Evolutionary conservation across 1,140 invertebrate genomes (phyloP), one percentile per base, ranked within the genome.

Genomic region (Idris sp.): DNA sequence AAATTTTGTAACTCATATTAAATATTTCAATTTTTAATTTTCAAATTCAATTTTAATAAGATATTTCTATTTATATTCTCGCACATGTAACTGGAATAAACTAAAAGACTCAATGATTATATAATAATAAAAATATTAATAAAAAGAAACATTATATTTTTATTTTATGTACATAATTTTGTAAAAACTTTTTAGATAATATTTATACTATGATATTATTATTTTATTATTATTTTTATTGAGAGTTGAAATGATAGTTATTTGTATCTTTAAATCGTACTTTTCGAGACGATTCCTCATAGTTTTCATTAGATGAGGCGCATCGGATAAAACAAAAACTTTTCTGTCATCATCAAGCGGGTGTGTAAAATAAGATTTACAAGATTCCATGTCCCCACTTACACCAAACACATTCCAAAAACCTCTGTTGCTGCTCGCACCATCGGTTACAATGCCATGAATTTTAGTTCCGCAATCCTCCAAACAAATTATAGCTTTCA

Each of bases 291-390:
- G 26, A 19, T 48, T 48, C 19, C 44, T 31, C 2, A 67, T 51
- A 9, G 25, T 58, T 35, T 67, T 67, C n/a, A 67, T 31, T 6
- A 56, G n/a, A 31, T 56, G 35, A 9, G 59, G 56, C 15, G 46
- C 56, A 14, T 65, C 61, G 2, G 61, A 51, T n/a, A 65, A 65
- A 8, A 36, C 3, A 18, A 38, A 38, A 5, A 38, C 9, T 10
- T 38, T 18, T 9, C 35, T 38, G 2, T 9, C 7, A 7, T 38
- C 15, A 19, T 38, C 15, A 3, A 38, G 8, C 4, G 35, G 35
- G 18, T 38, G 35, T 1, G 0, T 1, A n/a, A 38, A 38, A 18
- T 2, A 38, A 10, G 15, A 38, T 18, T 38, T 5, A 10, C 16
- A 4, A 0, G 0, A 4, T 6, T 43, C 8, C 1, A 48, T 44